Base-by-base conservation (phyloP, 2,888 invertebrate genomes). In the Sminthurinus aureus region DNA sequence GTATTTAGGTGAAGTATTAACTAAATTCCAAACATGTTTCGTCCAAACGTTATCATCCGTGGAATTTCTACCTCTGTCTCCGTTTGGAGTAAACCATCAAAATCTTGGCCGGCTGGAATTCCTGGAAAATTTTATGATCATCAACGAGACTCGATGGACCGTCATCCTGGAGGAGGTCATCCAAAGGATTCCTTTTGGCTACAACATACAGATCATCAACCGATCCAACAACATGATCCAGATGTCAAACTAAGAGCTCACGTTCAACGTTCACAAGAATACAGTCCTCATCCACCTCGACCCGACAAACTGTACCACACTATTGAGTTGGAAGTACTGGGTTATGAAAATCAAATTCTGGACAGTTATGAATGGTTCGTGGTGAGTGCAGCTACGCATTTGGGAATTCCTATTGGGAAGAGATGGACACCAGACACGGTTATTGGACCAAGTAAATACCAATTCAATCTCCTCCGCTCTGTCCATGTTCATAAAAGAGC, bases 401-500 rank as follows among this genome's bases (percentile, higher is more conserved):
- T 98, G 84, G 95, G 94, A 38, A 93, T 98, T 84, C 93, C 93
- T 90, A 91, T 94, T 73, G 94, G 94, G 83, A 93, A 94, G 89
- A 86, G 82, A 24, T 88, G 86, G 86, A 73, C 83, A 4, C 87
- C 87, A 11, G 71, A 93, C 78, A 95, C 95, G 91, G 38, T 38
- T 38, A 38, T 38, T 38, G 38, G 38, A 38, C 92, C 95, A 0
- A 91, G 93, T 84, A 94, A 96, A 89, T 93, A 95, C 87, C 93
- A 96, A 81, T 93, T 94, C 89, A 96, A 96, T 0, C 91, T 98
- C 13, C 92, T 98, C 8, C 96, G 96, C 90, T 96, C 96, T 74
- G 96, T 96, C 64, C 96, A 96, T 90, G 94, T 97, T 88, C 94
- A 95, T 90, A 97, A 97, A 90, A 98, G 98, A 89, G 97, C 98